Evolutionary conservation across 1,140 invertebrate species (phyloP), one percentile per base, ranked within the genome.

Genomic region (Triops longicaudatus): DNA sequence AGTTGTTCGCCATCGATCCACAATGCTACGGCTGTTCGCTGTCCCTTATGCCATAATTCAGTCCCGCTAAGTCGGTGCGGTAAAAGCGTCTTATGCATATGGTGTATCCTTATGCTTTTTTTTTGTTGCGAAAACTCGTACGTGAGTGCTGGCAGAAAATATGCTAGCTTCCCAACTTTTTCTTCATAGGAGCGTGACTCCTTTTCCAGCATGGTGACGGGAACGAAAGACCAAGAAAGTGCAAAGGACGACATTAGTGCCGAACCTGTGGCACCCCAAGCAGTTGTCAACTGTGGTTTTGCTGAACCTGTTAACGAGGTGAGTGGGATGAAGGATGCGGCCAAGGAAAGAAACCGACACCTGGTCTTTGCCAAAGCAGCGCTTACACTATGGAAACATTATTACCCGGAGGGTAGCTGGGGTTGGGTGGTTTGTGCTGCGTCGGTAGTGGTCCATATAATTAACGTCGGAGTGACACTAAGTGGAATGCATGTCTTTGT

Each of bases 341-440:
- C 50, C 22, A 17, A 22, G 50, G 50, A 63, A 17, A 17, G 50
- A 17, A 63, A 63, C 50, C 50, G 50, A 63, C 50, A 63, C 50
- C 50, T 63, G 50, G 50, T 14, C 22, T 63, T 63, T 14, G 74
- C 76, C 71, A 76, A 71, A 27, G 83, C 83, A 75, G 80, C 78
- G 50, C 81, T 82, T 17, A 90, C 89, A 1, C 83, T 91, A 4
- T 88, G 91, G 79, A 88, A 92, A 80, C 90, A 92, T 79, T 91
- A 91, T 81, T 92, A 91, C 79, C 90, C 90, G 0, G 91, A 92
- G 81, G 90, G 90, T 22, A 90, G 90, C 0, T 92, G 91, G 91
- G 90, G 91, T 10, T 92, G 90, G 89, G 84, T 91, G 10, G 86
- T 92, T 27, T 82, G 89, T 0, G 81, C 86, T 1, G 87, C 87